Base-by-base conservation (phyloP, 1,140 invertebrate species). In the Ceratitis capitata region DNA sequence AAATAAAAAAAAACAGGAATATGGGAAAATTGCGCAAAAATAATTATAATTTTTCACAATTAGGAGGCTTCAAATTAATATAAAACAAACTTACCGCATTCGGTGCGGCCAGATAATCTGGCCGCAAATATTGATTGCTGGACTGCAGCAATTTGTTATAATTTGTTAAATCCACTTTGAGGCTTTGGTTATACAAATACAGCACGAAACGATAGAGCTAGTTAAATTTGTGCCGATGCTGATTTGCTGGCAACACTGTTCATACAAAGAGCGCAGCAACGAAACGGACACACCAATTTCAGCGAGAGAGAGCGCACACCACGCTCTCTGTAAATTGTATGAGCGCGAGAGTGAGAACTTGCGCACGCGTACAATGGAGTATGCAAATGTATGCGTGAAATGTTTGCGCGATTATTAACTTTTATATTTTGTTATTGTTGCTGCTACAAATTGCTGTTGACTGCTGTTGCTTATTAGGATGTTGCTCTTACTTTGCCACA, bases 61-160 rank as follows among this genome's bases (percentile, higher is more conserved):
- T n/a, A n/a, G n/a, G n/a, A n/a, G n/a, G n/a, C n/a, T n/a, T n/a
- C n/a, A n/a, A n/a, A n/a, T n/a, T n/a, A n/a, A n/a, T n/a, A n/a
- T n/a, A n/a, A n/a, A n/a, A n/a, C n/a, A n/a, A n/a, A 93, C 96
- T 95, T 94, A 98, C 97, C 94, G 97, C 97, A 69, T 96, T 97
- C 85, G 97, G 96, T 87, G 97, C 96, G 89, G 96, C 96, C 91
- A 98, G 94, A 92, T 98, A 98, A 93, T 98, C 97, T 94, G 97
- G 97, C 93, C 96, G 94, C 90, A 98, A 94, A 93, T 98, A 98
- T 93, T 98, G 97, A 87, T 94, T 93, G 90, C 94, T 95, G 89
- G 95, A 96, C 90, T 96, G 96, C 94, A 97, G 94, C 96, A 97
- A 97, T 88, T 93, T 94, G 87, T 90, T 91, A 87, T 91, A 91